Conservation (phyloP, 2,113 vertebrate genomes). For the Vidua chalybeata region DNA sequence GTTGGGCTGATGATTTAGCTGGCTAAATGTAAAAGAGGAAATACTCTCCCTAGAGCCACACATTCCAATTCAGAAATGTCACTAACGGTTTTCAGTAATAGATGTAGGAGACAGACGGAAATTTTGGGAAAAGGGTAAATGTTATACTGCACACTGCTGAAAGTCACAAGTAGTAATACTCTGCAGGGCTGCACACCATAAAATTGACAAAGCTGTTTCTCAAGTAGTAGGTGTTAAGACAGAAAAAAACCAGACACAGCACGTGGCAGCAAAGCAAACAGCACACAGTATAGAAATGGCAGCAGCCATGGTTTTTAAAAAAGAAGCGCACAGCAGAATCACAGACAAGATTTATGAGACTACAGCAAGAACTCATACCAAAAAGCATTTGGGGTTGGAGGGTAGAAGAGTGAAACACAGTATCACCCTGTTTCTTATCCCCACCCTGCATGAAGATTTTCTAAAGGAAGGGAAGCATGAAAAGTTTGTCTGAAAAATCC, state of each 20-base stretch:
- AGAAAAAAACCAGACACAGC: slow-evolving; percentile 2
- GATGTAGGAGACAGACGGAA: not conserved
- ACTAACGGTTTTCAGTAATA: slow-evolving; percentile 8
- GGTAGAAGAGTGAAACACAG: not conserved
- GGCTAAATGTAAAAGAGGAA: slow-evolving; percentile 2
- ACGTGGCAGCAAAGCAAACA: not conserved
- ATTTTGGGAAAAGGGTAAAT: slow-evolving; percentile 17
- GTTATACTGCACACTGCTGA: not conserved
- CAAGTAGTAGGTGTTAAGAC: not conserved
- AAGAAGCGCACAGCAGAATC: not conserved
- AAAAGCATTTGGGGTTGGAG: not conserved
- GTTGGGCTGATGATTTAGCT: not conserved
- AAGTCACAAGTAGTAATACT: slow-evolving; percentile 33
- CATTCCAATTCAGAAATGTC: slow-evolving; percentile 27
- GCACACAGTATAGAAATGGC: not conserved
- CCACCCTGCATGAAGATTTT: not conserved
- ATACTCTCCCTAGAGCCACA: not conserved
- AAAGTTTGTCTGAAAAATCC: not conserved
- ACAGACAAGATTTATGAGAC: not conserved
- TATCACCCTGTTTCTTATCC: not conserved
- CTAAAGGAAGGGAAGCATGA: not conserved
- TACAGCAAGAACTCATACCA: not conserved
- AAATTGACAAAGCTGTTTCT: slow-evolving; percentile 14
- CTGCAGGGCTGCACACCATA: not conserved
- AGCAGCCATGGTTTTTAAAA: not conserved